Conservation (phyloP, 2,797 vertebrate genomes). For the Pangasius sanitwongsei region DNA sequence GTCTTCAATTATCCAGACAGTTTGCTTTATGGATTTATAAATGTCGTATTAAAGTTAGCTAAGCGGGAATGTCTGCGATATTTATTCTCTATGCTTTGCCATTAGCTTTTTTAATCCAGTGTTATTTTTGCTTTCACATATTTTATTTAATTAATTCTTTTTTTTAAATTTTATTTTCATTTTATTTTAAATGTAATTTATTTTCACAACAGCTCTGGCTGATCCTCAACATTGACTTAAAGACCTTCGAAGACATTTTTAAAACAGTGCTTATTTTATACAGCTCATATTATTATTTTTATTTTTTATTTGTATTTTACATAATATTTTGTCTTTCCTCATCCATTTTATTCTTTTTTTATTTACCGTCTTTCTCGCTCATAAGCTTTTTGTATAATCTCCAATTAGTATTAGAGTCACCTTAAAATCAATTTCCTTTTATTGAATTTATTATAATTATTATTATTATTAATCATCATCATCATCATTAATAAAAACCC, state of each 20-base stretch:
- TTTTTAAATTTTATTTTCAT: background rate
- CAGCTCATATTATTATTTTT: too few relatives aligned
- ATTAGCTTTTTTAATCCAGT: background rate
- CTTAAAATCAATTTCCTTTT: too few relatives aligned
- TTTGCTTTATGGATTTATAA: constrained; percentile 19
- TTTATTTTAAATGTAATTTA: background rate
- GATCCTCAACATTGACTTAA: background rate
- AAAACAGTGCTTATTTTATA: background rate
- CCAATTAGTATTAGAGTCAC: too few relatives aligned
- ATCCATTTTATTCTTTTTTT: too few relatives aligned
- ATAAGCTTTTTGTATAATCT: too few relatives aligned
- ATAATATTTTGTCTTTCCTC: background rate
- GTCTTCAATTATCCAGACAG: background rate
- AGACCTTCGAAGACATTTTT: background rate
- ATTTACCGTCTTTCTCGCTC: too few relatives aligned
- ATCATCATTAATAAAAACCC: too few relatives aligned
- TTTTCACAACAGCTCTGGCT: background rate
- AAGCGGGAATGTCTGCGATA: background rate
- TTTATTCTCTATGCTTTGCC: too few relatives aligned
- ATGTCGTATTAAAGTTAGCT: background rate
- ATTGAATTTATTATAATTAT: too few relatives aligned
- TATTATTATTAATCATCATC: too few relatives aligned
- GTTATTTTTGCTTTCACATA: background rate
- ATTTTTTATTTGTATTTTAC: too few relatives aligned
- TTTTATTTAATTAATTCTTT: background rate